Evolutionary conservation across 2,888 invertebrate genomes (phyloP).

Genomic region (Prionchulus punctatus): DNA sequence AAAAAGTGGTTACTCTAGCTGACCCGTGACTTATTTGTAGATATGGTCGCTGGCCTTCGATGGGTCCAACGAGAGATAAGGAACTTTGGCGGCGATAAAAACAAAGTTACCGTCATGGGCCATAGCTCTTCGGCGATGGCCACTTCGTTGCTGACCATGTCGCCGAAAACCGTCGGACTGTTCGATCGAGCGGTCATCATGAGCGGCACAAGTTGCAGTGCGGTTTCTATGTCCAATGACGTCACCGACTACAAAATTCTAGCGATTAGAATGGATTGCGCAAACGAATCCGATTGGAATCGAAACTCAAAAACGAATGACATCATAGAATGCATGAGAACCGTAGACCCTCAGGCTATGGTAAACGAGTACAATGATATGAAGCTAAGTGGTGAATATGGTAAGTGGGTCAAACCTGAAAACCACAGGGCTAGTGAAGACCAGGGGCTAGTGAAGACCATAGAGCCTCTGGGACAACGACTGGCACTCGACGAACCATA

Average conservation of each 20-base stretch:
- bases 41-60: background rate
- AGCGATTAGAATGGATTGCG: background rate
- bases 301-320: background rate
- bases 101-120: constrained; percentile 15
- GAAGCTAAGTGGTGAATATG: background rate
- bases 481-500: too few relatives aligned
- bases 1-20: too few relatives aligned
- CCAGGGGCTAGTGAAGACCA: too few relatives aligned
- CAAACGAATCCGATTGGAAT: background rate
- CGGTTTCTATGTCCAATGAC: background rate
- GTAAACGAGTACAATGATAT: background rate
- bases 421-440: too few relatives aligned
- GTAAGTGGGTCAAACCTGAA: background rate
- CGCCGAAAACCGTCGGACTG: background rate
- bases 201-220: background rate
- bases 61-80: constrained; percentile 14
- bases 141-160: constrained; percentile 7
- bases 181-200: background rate
- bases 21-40: too few relatives aligned
- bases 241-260: background rate
- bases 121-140: constrained; percentile 13
- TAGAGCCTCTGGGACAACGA: too few relatives aligned
- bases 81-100: constrained; percentile 16
- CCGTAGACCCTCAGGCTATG: background rate
- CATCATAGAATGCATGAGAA: constrained; percentile 6